Evolutionary conservation across 2,888 invertebrate genomes (phyloP), one percentile per base, ranked within the genome.

Genomic region (Lobophora halterata): DNA sequence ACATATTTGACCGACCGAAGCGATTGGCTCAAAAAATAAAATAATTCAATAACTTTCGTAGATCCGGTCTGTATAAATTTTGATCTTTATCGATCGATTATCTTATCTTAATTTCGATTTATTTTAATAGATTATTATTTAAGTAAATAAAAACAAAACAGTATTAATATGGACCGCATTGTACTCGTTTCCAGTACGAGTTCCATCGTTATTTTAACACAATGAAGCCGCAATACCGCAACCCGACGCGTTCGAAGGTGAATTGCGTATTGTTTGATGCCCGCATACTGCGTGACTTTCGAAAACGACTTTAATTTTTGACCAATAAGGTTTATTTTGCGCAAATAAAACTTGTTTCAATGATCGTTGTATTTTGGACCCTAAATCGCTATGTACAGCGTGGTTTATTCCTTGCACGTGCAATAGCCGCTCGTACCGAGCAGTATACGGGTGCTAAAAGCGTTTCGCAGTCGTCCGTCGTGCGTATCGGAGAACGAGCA

Each of bases 211-310:
- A 85, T 78, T 79, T 77, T 71, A 83, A 80, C 82, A 87, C 86
- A 86, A 85, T 85, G 81, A 77, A 81, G 82, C 85, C 83, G 86
- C 86, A 82, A 83, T 77, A 85, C 86, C 86, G 85, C 86, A 86
- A 87, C 82, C 68, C 80, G 79, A 80, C 78, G 79, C 82, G 80
- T 72, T 76, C 80, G 86, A 82, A 86, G 85, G 85, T 85, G 86
- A 86, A 87, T 87, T 86, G 85, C 85, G 85, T 85, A 86, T 87
- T 87, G 86, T 87, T 86, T 72, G 76, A 67, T 66, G 73, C 82
- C 78, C 83, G 85, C 76, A 78, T 81, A 62, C 77, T 67, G 67
- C 73, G 71, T 71, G 72, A 76, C 82, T 80, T 77, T 73, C 73
- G 75, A 85, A 85, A 80, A 77, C 72, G 71, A 76, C 81, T 81